These are phyloP conservation scores for Mirza zaza DNA, from an alignment of 2,113 vertebrate genomes.

Conservation along the genomic window DNA sequence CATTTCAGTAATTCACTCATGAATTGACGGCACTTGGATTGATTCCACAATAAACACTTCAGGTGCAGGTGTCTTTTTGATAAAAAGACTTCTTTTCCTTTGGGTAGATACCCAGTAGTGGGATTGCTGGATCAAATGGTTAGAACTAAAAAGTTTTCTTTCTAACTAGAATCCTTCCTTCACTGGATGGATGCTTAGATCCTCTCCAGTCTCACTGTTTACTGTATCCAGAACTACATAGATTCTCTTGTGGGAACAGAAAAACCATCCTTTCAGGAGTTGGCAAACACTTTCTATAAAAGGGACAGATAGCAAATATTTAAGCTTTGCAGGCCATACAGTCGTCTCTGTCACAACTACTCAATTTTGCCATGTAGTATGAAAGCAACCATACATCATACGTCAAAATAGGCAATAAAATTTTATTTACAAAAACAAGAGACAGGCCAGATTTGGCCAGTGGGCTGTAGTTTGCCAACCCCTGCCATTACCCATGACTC, in stretches of 20 bases:
- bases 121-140: too few relatives aligned
- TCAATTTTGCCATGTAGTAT: neutral
- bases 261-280: neutral
- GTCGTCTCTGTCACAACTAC: neutral
- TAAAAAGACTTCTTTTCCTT: too few relatives aligned
- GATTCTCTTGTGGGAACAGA: neutral
- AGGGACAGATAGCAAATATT: neutral
- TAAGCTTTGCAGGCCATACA: neutral
- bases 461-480: neutral
- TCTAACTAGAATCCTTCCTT: neutral
- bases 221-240: neutral
- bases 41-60: too few relatives aligned
- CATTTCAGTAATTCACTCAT: too few relatives aligned
- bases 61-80: too few relatives aligned
- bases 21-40: too few relatives aligned
- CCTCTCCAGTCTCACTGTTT: neutral
- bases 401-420: neutral
- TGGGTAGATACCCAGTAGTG: too few relatives aligned
- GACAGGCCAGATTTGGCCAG: neutral
- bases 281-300: neutral
- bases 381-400: neutral
- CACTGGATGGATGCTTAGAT: neutral
- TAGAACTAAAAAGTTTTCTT: neutral
- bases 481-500: neutral
- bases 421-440: neutral